Base-by-base conservation (phyloP, 2,113 vertebrate genomes). In the Oryzias curvinotus region DNA sequence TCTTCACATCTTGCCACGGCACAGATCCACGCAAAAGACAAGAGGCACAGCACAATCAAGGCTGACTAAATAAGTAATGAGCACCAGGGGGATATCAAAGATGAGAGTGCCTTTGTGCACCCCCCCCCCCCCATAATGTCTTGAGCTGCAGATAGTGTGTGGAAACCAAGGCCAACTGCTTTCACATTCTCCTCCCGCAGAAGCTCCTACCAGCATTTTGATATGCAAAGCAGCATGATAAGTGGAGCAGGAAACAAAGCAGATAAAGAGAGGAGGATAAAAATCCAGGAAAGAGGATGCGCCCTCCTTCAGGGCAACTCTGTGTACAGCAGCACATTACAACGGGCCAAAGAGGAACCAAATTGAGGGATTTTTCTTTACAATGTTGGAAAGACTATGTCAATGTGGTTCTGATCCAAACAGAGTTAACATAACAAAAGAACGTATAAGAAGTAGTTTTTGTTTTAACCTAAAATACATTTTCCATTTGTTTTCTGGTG, bases 191-290 rank as follows among this genome's bases (percentile, higher is more conserved):
- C 50, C 71, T 63, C 71, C 69, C 62, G 30, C 68, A 71, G 75
- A 74, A 58, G 63, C 71, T 68, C 62, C 77, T 84, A 75, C 42
- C 57, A 62, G 76, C 57, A 46, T 75, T 68, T 65, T 80, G 82
- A 84, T 82, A 83, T 89, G 87, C 65, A 86, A 87, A 89, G 71
- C 77, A 87, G 85, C 82, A 75, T 75, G 77, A 86, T 81, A 84
- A 80, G 74, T 86, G 80, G 85, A 78, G 65, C 83, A 85, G 59
- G 71, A 81, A 84, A 85, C 79, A 81, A 86, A 77, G 76, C 68
- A 75, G 64, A 75, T 50, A 57, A 70, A 75, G 51, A 47, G 44
- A 52, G 68, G 62, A 47, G 60, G 45, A 4, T 48, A 56, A 71
- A 57, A 53, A 74, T 63, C 57, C 62, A 54, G 66, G 61, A 75